Percentiles rank a stretch among this genome's conserved stretches.
Evolutionary conservation across 2,113 vertebrate species (phyloP).

Genomic region (Callipepla squamata): DNA sequence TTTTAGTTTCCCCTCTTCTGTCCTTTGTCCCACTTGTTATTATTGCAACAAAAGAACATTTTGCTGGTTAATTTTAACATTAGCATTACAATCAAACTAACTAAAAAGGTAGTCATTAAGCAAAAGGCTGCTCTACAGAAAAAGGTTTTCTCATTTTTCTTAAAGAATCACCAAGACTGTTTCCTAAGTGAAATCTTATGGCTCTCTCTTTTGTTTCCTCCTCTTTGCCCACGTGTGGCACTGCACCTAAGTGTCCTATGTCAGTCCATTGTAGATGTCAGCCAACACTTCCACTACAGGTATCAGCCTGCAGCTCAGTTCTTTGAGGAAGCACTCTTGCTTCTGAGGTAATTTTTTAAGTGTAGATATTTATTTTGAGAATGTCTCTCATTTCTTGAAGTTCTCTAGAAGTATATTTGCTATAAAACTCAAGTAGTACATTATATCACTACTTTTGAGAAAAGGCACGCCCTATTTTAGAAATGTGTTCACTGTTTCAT

Average conservation of each 20-base stretch:
- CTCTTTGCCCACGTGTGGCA: not conserved
- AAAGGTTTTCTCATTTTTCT: not conserved
- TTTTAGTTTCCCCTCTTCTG: not conserved
- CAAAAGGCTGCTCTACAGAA: not conserved
- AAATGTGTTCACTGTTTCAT: not conserved
- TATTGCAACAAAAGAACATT: not conserved
- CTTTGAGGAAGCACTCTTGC: not conserved
- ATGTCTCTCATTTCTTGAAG: not conserved
- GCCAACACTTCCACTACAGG: not conserved
- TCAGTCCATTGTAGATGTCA: rapidly evolving
- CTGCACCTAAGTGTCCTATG: not conserved
- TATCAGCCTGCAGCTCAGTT: not conserved
- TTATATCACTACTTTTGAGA: not conserved
- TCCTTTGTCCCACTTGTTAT: not conserved
- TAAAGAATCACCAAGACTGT: not conserved
- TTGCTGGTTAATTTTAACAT: not conserved
- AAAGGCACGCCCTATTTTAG: not conserved
- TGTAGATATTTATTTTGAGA: not conserved
- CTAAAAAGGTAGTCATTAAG: not conserved
- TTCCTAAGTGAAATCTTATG: not conserved
- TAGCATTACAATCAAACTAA: not conserved
- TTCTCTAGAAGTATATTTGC: not conserved
- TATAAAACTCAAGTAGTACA: not conserved
- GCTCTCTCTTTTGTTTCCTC: not conserved
- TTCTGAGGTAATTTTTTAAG: not conserved